These are phyloP conservation scores for Lycaon pictus DNA, from an alignment of 2,113 vertebrate species.

Conservation along the genomic window DNA sequence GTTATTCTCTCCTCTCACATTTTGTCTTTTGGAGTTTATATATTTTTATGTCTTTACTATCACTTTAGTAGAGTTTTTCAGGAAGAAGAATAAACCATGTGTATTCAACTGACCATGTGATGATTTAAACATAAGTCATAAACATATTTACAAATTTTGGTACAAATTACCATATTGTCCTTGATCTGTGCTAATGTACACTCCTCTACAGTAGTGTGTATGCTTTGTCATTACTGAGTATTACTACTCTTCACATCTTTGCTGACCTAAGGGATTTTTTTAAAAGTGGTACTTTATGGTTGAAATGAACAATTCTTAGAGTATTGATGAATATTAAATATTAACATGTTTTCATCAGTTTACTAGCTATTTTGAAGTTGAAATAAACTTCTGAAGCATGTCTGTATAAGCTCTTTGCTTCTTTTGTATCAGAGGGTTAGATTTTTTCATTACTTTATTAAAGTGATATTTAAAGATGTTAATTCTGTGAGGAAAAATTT, in stretches of 20 bases:
- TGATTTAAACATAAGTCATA: background rate
- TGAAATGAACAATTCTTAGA: constrained; percentile 47
- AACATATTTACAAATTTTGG: background rate
- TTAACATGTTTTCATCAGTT: background rate
- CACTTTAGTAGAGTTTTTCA: background rate
- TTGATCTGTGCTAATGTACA: background rate
- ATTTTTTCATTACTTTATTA: background rate
- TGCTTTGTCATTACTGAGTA: background rate
- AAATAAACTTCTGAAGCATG: background rate
- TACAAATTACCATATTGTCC: background rate
- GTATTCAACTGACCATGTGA: background rate
- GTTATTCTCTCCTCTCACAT: background rate
- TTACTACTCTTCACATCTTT: background rate
- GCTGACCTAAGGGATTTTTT: background rate
- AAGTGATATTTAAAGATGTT: background rate
- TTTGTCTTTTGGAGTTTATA: background rate
- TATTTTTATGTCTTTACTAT: background rate
- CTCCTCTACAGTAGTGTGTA: background rate
- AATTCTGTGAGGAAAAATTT: background rate
- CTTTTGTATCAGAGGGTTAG: background rate
- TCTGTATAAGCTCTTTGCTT: background rate
- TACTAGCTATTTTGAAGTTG: background rate
- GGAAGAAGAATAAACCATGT: background rate
- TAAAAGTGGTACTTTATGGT: background rate
- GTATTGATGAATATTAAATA: constrained; percentile 27